Percentiles rank a stretch among this genome's conserved stretches.
These are phyloP conservation scores for Bufo bufo DNA, from an alignment of 2,113 vertebrate genomes.

Conservation along the genomic window DNA sequence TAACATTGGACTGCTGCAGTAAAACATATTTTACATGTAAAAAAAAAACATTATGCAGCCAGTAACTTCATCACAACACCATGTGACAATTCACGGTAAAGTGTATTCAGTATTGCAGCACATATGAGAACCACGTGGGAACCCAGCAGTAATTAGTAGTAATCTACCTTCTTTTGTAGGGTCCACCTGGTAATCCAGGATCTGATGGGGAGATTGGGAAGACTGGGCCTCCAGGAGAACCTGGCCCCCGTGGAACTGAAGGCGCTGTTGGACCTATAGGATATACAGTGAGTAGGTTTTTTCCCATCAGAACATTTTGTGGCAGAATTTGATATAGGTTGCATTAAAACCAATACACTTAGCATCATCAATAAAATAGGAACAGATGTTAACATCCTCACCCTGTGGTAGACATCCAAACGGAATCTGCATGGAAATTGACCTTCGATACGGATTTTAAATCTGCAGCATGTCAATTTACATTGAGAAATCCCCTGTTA, in stretches of 20 bases:
- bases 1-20: no score
- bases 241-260: conserved; percentile 68
- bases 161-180: conserved; percentile 66
- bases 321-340: background rate
- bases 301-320: background rate
- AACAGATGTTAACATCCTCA: background rate
- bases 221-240: conserved; percentile 74
- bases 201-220: conserved; percentile 72
- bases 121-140: no score
- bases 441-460: no score
- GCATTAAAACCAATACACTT: background rate
- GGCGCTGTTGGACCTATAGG: conserved; percentile 74
- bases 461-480: no score
- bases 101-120: no score
- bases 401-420: no score
- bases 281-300: conserved; percentile 76
- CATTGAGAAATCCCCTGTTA: no score
- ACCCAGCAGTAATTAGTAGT: background rate
- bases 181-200: conserved; percentile 73
- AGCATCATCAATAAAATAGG: background rate
- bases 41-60: no score
- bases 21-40: no score
- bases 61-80: no score
- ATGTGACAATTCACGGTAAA: no score
- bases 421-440: no score